These are phyloP conservation scores for Beris chalybata DNA, from an alignment of 2,888 invertebrate species.

Conservation along the genomic window DNA sequence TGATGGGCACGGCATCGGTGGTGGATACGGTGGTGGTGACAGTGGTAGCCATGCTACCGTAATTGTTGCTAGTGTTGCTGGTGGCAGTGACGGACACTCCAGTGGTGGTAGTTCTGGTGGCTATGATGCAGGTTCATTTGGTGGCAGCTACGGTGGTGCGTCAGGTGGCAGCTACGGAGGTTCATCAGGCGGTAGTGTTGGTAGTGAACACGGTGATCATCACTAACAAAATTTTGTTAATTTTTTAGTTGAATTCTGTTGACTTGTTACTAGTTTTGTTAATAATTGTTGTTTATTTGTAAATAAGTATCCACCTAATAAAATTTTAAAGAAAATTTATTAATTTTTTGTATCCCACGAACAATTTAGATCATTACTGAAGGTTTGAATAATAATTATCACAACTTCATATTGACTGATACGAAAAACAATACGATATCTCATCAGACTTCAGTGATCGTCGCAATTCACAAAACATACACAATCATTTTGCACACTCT, in stretches of 20 bases:
- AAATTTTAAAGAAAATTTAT: neutral
- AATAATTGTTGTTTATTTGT: slow-evolving; percentile 25
- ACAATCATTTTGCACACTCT: too few relatives aligned
- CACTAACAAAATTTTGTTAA: neutral
- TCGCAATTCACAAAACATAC: too few relatives aligned
- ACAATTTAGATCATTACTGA: too few relatives aligned
- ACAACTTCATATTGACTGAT: too few relatives aligned
- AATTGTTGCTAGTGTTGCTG: slow-evolving; percentile 12
- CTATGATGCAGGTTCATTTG: neutral
- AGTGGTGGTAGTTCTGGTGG: neutral
- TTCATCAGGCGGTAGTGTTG: neutral
- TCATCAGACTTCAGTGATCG: too few relatives aligned
- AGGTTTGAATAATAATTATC: too few relatives aligned
- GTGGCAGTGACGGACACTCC: too few relatives aligned
- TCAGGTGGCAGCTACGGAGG: neutral
- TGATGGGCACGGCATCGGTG: neutral
- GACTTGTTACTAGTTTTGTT: slow-evolving; percentile 27
- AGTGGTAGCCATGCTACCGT: slow-evolving; percentile 6
- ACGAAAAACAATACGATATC: too few relatives aligned
- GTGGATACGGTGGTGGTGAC: slow-evolving; percentile 8
- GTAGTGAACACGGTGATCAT: neutral
- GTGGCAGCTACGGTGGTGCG: neutral
- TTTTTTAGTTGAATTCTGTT: neutral
- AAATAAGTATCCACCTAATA: slow-evolving; percentile 14
- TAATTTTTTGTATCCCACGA: too few relatives aligned